These are phyloP conservation scores for Heterodera filipjevi DNA, from an alignment of 2,888 invertebrate genomes.

Conservation along the genomic window DNA sequence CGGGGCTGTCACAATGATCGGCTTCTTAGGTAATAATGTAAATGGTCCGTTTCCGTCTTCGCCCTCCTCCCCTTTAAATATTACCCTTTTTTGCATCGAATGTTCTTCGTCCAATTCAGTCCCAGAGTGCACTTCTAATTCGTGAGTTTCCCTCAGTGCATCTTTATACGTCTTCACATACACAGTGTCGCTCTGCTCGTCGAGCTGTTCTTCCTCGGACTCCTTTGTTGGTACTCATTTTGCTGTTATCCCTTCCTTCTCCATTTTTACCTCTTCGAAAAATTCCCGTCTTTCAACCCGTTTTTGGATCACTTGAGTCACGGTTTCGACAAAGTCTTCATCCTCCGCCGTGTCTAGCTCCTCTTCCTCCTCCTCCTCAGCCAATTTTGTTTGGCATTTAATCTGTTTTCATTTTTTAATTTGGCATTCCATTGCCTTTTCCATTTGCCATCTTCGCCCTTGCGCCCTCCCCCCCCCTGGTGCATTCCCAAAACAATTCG, in stretches of 20 bases:
- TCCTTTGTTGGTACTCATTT: constrained; percentile 11
- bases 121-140: neutral
- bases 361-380: neutral
- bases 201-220: neutral
- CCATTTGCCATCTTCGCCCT: neutral
- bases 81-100: neutral
- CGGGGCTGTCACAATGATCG: constrained; percentile 33
- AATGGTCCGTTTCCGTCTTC: neutral
- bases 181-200: neutral
- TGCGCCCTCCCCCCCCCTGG: neutral
- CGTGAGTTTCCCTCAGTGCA: constrained; percentile 37
- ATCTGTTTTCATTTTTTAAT: neutral
- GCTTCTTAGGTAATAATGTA: constrained; percentile 16
- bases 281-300: constrained; percentile 35
- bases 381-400: neutral
- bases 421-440: neutral
- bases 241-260: constrained; percentile 34
- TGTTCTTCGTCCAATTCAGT: constrained; percentile 3
- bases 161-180: constrained; percentile 3
- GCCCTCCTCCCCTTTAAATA: neutral
- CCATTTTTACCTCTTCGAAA: constrained; percentile 35
- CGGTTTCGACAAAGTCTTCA: constrained; percentile 34
- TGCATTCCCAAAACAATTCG: too few species aligned
- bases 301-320: constrained; percentile 42
- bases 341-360: neutral